phyloP scores from a whole-genome alignment of 2,113 vertebrate species.

The Bubo bubo region DNA sequence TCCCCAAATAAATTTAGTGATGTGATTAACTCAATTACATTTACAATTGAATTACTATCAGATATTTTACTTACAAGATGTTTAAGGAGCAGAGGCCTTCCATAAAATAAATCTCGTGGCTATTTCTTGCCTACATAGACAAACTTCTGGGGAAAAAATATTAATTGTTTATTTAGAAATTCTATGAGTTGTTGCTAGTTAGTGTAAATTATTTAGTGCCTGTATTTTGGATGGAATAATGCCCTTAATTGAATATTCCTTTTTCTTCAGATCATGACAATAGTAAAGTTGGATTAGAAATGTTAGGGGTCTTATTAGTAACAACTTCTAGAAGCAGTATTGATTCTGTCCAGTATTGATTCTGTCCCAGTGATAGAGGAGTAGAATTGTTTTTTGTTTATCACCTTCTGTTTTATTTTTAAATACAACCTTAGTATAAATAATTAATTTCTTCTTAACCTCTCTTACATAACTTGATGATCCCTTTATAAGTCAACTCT shows the following conservation, averaged over 20 bases:
- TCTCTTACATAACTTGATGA: neutral
- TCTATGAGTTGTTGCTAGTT: neutral
- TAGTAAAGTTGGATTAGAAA: neutral
- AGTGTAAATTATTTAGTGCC: neutral
- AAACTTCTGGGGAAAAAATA: neutral
- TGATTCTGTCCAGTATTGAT: neutral
- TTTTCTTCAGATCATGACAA: neutral
- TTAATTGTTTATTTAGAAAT: neutral
- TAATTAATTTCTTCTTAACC: neutral
- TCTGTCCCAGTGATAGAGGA: neutral
- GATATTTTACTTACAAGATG: neutral
- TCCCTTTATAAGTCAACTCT: neutral
- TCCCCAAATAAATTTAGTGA: neutral
- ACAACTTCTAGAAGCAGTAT: neutral
- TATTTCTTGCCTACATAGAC: neutral
- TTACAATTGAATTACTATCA: neutral
- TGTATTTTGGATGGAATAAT: neutral
- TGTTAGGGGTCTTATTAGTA: neutral
- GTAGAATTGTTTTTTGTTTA: neutral
- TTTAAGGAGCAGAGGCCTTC: neutral
- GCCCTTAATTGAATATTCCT: neutral
- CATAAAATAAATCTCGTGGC: neutral
- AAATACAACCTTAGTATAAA: neutral
- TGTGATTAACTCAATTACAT: neutral
- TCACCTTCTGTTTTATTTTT: neutral